These are phyloP conservation scores for Hirtodrosophila confusa DNA, from an alignment of 2,888 invertebrate genomes.

Conservation along the genomic window DNA sequence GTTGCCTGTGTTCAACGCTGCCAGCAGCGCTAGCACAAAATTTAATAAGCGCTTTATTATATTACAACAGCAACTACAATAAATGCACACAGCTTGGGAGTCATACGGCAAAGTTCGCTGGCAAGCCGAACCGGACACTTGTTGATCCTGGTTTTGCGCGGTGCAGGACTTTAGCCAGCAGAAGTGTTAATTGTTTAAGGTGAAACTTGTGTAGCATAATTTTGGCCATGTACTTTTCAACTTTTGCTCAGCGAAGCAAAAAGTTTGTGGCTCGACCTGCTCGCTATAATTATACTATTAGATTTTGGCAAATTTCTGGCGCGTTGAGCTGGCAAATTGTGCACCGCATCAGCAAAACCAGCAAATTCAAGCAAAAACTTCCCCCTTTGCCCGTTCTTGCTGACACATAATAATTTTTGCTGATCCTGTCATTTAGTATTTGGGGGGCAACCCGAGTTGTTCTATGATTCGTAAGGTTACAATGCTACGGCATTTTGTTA, in stretches of 20 bases:
- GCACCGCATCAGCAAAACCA: slow-evolving; percentile 32
- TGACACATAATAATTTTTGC: slow-evolving; percentile 8
- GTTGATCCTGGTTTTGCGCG: slow-evolving; percentile 32
- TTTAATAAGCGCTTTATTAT: slow-evolving; percentile 78
- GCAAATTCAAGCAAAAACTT: slow-evolving; percentile 1
- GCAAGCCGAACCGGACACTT: slow-evolving; percentile 49
- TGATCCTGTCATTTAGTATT: slow-evolving; percentile 8
- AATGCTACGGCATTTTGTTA: slow-evolving; percentile 23
- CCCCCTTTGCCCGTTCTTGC: background rate
- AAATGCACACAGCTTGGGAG: slow-evolving; percentile 4
- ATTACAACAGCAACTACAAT: slow-evolving; percentile 47
- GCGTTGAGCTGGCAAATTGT: slow-evolving; percentile 55
- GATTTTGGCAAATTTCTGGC: slow-evolving; percentile 46
- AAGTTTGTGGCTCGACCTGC: slow-evolving; percentile 18
- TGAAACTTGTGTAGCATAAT: slow-evolving; percentile 50
- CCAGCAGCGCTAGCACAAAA: slow-evolving; percentile 46
- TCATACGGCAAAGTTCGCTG: slow-evolving; percentile 49
- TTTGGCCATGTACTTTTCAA: slow-evolving; percentile 38
- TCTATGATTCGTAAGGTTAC: background rate
- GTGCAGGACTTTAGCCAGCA: background rate
- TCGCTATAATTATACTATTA: slow-evolving; percentile 45
- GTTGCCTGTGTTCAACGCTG: slow-evolving; percentile 45
- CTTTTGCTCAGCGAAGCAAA: slow-evolving; percentile 32
- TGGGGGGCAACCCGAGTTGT: background rate
- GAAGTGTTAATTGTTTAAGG: slow-evolving; percentile 66